A percentile compares a stretch with the other conserved stretches of the same genome.
Evolutionary conservation across 53 echinoderm and acorn worm species (phyloP).

Genomic region (Astropecten irregularis): DNA sequence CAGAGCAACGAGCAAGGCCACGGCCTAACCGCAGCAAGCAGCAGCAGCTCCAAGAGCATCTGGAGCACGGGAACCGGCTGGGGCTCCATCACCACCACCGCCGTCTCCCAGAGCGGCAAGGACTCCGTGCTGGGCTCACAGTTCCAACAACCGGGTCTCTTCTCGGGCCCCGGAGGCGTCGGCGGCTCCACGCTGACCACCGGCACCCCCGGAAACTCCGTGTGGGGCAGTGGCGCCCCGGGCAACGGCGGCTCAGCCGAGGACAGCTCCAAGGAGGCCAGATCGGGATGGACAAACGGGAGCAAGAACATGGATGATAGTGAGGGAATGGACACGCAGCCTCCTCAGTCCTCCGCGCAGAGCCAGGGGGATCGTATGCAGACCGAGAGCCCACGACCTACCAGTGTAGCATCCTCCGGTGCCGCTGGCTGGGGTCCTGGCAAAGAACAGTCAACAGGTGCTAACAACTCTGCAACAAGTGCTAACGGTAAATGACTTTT

Average conservation of each 20-base stretch:
- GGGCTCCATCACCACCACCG: conserved; percentile 65
- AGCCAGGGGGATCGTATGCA: conserved; percentile 43
- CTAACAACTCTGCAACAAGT: conserved; percentile 59
- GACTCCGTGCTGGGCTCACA: conserved; percentile 48
- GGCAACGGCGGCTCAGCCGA: conserved; percentile 17
- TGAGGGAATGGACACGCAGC: conserved; percentile 49
- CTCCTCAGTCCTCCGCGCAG: conserved; percentile 1
- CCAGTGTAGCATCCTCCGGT: conserved; percentile 6
- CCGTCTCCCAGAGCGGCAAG: conserved; percentile 35
- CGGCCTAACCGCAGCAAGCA: background rate
- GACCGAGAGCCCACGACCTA: conserved; percentile 37
- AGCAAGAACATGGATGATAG: conserved; percentile 13
- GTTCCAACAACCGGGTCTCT: conserved; percentile 68
- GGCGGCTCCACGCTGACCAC: conserved; percentile 41
- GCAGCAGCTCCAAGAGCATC: conserved; percentile 17
- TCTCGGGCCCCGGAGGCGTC: conserved; percentile 10
- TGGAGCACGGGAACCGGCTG: conserved; percentile 62
- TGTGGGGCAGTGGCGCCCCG: conserved; percentile 27
- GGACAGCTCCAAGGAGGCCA: conserved; percentile 13
- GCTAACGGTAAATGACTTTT: conserved; percentile 37
- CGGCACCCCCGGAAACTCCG: conserved; percentile 44
- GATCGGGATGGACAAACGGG: conserved; percentile 30
- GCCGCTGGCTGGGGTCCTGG: conserved; percentile 33
- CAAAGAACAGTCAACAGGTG: conserved; percentile 52
- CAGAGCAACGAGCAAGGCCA: conserved; percentile 41